phyloP scores from a whole-genome alignment of 2,113 vertebrate genomes.

The Numenius arquata region DNA sequence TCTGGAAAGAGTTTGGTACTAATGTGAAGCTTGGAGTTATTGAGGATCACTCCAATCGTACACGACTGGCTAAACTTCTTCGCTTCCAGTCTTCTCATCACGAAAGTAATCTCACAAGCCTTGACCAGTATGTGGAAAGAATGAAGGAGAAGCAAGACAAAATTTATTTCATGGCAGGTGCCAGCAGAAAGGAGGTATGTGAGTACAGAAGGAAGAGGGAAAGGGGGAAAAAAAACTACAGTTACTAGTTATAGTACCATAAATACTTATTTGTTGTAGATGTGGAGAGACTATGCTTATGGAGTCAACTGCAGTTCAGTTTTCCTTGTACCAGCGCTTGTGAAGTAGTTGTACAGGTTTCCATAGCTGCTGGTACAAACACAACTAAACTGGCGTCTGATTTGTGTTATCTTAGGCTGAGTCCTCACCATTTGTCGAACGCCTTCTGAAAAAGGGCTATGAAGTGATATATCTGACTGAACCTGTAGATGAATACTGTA shows the following conservation, averaged over 20 bases:
- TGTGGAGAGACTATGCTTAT: fast-evolving
- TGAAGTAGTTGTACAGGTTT: background rate
- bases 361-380: background rate
- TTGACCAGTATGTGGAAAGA: conserved; percentile 96
- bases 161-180: conserved; percentile 98
- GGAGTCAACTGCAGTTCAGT: background rate
- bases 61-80: conserved; percentile 94
- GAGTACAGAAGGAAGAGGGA: background rate
- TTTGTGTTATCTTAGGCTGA: conserved; percentile 79
- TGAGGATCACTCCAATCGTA: conserved; percentile 98
- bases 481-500: conserved; percentile 97
- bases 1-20: conserved; percentile 99
- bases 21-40: conserved; percentile 98
- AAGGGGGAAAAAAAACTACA: fast-evolving
- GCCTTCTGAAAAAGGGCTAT: conserved; percentile 95
- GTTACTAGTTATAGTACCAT: background rate
- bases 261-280: background rate
- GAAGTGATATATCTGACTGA: conserved; percentile 97
- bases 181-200: conserved; percentile 92
- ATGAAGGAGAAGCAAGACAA: conserved; percentile 99
- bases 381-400: background rate
- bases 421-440: conserved; percentile 95
- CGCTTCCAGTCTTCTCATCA: conserved; percentile 95
- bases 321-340: background rate
- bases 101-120: conserved; percentile 79